phyloP scores from a whole-genome alignment of 2,797 vertebrate species.

The Oceanodroma leucorhoa region DNA sequence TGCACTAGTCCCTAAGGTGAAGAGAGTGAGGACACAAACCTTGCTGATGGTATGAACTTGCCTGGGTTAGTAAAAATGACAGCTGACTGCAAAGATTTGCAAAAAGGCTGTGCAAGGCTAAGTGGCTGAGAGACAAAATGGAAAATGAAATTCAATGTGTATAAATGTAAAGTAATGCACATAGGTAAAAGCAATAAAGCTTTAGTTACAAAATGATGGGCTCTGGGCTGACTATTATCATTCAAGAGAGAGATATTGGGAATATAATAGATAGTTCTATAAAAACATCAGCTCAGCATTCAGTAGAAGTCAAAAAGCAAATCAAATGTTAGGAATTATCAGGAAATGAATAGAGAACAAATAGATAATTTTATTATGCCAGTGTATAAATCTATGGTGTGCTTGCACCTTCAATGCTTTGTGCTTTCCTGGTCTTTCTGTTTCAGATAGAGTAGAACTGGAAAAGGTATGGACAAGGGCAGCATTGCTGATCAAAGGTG shows the following conservation, averaged over 20 bases:
- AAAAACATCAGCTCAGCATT: not conserved
- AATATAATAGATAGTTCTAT: not conserved
- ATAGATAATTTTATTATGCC: not conserved
- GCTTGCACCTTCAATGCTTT: not conserved
- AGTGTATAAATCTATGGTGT: not conserved
- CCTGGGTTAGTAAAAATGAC: constrained; percentile 5
- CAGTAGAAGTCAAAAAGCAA: not conserved
- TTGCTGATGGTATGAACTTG: not conserved
- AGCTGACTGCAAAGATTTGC: constrained; percentile 2
- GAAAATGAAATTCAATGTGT: constrained; percentile 5
- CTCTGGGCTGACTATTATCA: not conserved
- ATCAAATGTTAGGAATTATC: not conserved
- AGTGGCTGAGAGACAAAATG: constrained; percentile 3
- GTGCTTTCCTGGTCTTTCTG: not conserved
- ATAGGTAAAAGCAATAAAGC: constrained; percentile 30
- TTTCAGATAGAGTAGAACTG: not conserved
- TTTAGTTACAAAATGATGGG: constrained; percentile 1
- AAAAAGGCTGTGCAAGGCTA: not conserved
- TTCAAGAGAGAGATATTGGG: not conserved
- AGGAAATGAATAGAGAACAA: constrained; percentile 12
- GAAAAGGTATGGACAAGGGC: not conserved
- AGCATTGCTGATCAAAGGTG: not conserved
- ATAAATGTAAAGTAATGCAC: constrained; percentile 24
- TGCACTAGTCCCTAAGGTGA: not conserved
- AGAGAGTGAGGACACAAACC: not conserved